Percentiles rank a stretch among this genome's conserved stretches.
These are phyloP conservation scores for Cassiopea xamachana DNA, from an alignment of 30 jellyfish, hydroid and myxozoan genomes.

Conservation along the genomic window DNA sequence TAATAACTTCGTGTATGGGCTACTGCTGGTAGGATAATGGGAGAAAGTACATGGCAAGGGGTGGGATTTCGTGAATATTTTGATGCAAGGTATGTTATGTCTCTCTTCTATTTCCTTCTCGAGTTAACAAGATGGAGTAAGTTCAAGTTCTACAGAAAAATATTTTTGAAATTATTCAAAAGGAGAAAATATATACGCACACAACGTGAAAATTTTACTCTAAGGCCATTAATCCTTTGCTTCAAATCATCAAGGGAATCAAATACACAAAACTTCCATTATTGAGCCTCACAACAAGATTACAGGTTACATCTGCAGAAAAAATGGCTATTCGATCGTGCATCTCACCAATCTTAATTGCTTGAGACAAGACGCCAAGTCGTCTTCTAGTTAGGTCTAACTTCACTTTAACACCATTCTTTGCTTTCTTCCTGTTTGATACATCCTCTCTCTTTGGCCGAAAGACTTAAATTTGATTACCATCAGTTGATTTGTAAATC, in stretches of 20 bases:
- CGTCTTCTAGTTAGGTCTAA: constrained; percentile 40
- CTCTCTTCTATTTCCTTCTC: too few species aligned
- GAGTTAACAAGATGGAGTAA: too few species aligned
- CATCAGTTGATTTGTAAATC: constrained; percentile 12
- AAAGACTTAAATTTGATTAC: constrained; percentile 28
- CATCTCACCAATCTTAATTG: constrained; percentile 37
- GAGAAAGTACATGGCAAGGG: too few species aligned
- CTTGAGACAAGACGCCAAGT: constrained; percentile 5
- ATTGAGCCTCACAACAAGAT: not conserved
- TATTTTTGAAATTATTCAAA: too few species aligned
- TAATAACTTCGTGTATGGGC: too few species aligned
- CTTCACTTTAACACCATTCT: constrained; percentile 28
- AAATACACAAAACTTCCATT: not conserved
- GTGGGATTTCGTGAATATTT: too few species aligned
- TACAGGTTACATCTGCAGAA: not conserved
- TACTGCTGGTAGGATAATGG: too few species aligned
- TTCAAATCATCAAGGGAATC: not conserved
- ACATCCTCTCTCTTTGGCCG: not conserved
- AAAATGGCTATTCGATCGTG: constrained; percentile 17
- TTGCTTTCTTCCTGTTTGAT: constrained; percentile 29
- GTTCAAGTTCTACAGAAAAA: too few species aligned
- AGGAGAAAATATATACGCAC: too few species aligned
- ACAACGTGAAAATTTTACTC: too few species aligned
- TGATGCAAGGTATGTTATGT: too few species aligned
- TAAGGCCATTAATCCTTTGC: too few species aligned